Evolutionary conservation across 2,888 invertebrate species (phyloP).

Genomic region (Limnephilus marmoratus): DNA sequence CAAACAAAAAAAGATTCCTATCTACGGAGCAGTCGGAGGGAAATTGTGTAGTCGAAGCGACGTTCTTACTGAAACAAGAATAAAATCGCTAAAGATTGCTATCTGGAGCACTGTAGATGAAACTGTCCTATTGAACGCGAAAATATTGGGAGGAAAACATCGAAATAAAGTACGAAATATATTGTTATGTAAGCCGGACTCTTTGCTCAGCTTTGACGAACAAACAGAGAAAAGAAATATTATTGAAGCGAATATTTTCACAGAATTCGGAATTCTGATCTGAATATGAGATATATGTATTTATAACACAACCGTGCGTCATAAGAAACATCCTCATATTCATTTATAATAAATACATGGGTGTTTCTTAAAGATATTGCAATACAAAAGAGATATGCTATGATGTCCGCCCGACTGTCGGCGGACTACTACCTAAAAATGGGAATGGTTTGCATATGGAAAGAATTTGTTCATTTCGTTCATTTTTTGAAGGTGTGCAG

Average conservation of each 20-base stretch:
- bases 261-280: background rate
- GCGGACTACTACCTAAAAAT: no score
- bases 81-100: slow-evolving; percentile 48
- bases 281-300: slow-evolving; percentile 1
- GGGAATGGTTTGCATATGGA: no score
- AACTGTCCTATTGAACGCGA: slow-evolving; percentile 34
- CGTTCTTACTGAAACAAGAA: slow-evolving; percentile 42
- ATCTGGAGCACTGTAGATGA: slow-evolving; percentile 41
- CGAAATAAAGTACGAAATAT: slow-evolving; percentile 28
- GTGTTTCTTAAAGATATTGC: background rate
- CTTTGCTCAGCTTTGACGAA: slow-evolving; percentile 1
- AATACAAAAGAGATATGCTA: no score
- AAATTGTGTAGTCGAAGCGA: slow-evolving; percentile 46
- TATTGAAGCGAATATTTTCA: slow-evolving; percentile 23
- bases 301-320: background rate
- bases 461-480: no score
- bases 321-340: no score
- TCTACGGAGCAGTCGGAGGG: slow-evolving; percentile 28
- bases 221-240: slow-evolving; percentile 2
- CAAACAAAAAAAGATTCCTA: slow-evolving; percentile 33
- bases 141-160: slow-evolving; percentile 16
- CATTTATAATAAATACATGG: background rate
- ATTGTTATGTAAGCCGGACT: slow-evolving; percentile 4
- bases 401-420: no score
- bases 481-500: no score